Evolutionary conservation across 2,113 vertebrate species (phyloP), one percentile per base, ranked within the genome.

Genomic region (Panthera uncia): DNA sequence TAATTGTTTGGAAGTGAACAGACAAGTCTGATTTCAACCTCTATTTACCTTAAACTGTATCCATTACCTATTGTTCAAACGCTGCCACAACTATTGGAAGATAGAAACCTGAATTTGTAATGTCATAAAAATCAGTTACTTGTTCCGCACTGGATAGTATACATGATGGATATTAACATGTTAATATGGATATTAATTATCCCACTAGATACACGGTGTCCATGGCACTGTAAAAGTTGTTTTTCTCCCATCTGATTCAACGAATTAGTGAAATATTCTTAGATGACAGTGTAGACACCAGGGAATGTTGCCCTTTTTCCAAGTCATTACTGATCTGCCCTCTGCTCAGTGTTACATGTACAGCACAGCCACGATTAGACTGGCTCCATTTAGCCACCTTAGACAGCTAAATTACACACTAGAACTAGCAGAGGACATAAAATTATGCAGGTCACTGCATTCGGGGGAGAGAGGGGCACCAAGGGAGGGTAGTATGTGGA

Each of bases 391-490:
- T 90, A 93, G 27, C 61, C 61, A 68, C 14, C 61, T 90, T 73
- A 38, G 38, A 73, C 61, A 96, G 38, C 12, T 94, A 89, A 76
- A 95, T 96, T 89, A 73, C 19, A 85, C 63, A 66, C 73, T 61
- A 14, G 11, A 68, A 36, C n/a, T 86, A 91, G 36, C 48, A 68
- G 33, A 88, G 90, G 55, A 79, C 1, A 31, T 76, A 65, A 50
- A 89, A 84, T 78, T 68, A 71, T 29, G 18, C 18, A 71, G n/a
- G 36, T 68, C 48, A 3, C 48, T 87, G 52, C 36, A 66, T 41
- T 36, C 18, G n/a, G 4, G 3, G 0, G 2, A 16, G 4, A 48
- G 19, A 82, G 33, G 33, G 5, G 11, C 3, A 7, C 19, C 48
- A 57, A 33, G 15, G 50, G n/a, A 74, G 1, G n/a, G 1, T n/a